Percentiles rank a stretch among this genome's conserved stretches.
Evolutionary conservation across 2,888 invertebrate species (phyloP).

Genomic region (Athalia circularis): DNA sequence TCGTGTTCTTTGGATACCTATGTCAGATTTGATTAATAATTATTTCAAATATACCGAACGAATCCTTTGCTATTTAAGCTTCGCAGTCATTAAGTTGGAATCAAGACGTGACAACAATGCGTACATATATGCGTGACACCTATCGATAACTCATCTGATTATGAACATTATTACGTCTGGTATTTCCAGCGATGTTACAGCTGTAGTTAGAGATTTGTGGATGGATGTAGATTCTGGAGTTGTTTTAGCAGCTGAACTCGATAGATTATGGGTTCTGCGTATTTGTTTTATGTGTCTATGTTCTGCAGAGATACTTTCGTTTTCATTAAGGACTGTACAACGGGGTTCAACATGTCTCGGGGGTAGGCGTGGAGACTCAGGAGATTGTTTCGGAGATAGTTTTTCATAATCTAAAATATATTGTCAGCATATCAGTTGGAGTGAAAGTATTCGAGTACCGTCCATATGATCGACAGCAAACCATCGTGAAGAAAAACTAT

Average conservation of each 20-base stretch:
- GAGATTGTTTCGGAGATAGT: background rate
- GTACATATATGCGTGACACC: too few species aligned
- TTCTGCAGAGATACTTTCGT: slow-evolving; percentile 20
- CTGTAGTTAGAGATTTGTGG: background rate
- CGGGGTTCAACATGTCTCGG: slow-evolving; percentile 1
- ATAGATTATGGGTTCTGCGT: slow-evolving; percentile 1
- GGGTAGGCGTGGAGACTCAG: slow-evolving; percentile 15
- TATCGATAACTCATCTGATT: background rate
- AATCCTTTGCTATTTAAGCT: too few species aligned
- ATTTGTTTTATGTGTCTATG: slow-evolving; percentile 16
- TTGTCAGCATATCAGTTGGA: background rate
- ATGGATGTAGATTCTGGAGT: slow-evolving; percentile 4
- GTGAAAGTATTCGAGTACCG: background rate
- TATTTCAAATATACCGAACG: too few species aligned
- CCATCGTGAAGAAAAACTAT: too few species aligned
- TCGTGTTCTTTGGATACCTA: slow-evolving; percentile 33
- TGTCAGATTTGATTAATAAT: background rate
- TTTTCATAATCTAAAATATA: slow-evolving; percentile 1
- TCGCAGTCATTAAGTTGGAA: too few species aligned
- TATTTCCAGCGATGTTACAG: slow-evolving; percentile 16
- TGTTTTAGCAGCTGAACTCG: background rate
- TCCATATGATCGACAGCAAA: too few species aligned
- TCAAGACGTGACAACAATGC: too few species aligned
- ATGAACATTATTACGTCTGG: slow-evolving; percentile 20
- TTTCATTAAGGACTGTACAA: background rate